Evolutionary conservation across 2,888 invertebrate species (phyloP), one percentile per base, ranked within the genome.

Genomic region (Tetragnatha montana): DNA sequence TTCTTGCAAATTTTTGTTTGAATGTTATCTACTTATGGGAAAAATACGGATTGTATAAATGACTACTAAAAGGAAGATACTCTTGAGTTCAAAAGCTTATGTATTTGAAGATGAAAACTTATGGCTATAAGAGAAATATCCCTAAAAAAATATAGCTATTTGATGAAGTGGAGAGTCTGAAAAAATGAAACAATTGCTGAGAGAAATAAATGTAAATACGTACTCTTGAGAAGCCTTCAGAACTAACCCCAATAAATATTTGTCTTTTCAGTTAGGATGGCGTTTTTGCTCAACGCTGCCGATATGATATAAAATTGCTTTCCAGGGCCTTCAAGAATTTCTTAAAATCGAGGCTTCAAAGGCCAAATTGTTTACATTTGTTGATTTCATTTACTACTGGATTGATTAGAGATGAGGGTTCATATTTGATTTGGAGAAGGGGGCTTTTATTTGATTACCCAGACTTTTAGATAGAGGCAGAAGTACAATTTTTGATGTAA

Each of bases 381-480:
- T 73, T 50, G 81, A 81, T 81, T 81, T 81, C 81, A 73, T 81
- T 81, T 81, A 51, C 51, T 51, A 70, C 68, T n/a, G 51, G 73
- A 21, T 22, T 81, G 71, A 81, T 81, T 81, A 81, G 73, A 81
- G 73, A 73, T 1, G 81, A 21, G 17, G 71, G 71, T 81, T 73
- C 22, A 73, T 81, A 68, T 81, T 81, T 81, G 73, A 49, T 22
- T 81, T 81, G 19, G 21, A 50, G 69, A 17, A 71, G 71, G 21
- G 47, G 69, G 47, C 69, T 47, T 80, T 80, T 69, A 80, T 47
- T n/a, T 17, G 68, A 10, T 80, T 80, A 69, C n/a, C 69, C 19
- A 17, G 14, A 4, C 35, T 35, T 35, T 35, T 35, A 35, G 35
- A 35, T 35, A 35, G 35, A 35, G 35, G 35, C 35, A 35, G 35